Conservation (phyloP, 2,113 vertebrate species). For the Piliocolobus tephrosceles region DNA sequence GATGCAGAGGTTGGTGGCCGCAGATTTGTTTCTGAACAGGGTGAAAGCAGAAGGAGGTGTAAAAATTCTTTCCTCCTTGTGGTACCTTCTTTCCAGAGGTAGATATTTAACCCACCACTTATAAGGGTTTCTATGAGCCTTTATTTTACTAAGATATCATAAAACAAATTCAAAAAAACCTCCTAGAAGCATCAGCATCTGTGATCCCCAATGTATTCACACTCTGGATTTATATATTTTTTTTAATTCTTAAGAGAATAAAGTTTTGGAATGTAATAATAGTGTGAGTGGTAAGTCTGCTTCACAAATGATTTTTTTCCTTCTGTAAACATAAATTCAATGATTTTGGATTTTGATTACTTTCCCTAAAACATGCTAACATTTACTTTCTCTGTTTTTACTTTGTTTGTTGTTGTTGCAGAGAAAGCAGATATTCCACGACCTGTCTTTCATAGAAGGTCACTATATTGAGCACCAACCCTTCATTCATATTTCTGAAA, state of each 20-base stretch:
- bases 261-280: background rate
- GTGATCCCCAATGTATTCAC: background rate
- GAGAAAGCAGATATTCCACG: slow-evolving; percentile 53
- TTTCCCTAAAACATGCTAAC: slow-evolving; percentile 56
- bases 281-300: background rate
- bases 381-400: slow-evolving; percentile 57
- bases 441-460: slow-evolving; percentile 68
- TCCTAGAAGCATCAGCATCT: background rate
- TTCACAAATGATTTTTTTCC: slow-evolving; percentile 23
- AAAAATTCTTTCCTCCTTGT: background rate
- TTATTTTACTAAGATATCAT: background rate
- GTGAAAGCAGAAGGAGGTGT: background rate
- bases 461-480: slow-evolving; percentile 48
- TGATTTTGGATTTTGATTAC: slow-evolving; percentile 1
- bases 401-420: slow-evolving; percentile 71
- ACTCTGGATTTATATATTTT: background rate
- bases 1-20: background rate
- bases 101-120: background rate
- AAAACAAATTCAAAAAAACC: background rate
- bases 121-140: background rate
- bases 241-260: background rate
- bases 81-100: background rate
- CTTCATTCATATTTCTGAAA: slow-evolving; percentile 81
- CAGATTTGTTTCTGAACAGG: background rate
- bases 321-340: slow-evolving; percentile 38